Evolutionary conservation across 2,797 vertebrate genomes (phyloP), one percentile per base, ranked within the genome.

Genomic region (Poeciliopsis presidionis): DNA sequence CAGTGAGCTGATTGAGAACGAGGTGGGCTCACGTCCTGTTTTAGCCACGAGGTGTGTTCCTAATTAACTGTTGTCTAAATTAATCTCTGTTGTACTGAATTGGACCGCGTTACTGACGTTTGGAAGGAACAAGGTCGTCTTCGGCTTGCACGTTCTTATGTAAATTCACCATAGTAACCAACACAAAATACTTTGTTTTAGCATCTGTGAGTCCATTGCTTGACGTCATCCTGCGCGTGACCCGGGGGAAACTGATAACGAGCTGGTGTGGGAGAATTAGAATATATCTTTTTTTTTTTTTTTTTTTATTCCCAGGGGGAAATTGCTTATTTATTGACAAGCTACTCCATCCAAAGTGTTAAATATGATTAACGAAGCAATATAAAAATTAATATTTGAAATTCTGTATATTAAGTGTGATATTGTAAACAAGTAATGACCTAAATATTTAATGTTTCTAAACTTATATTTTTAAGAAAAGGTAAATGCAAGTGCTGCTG

Each of bases 1-100:
- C 90, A 93, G 93, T 0, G 96, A 98, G 71, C 93, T 99, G 13
- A 20, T 97, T 33, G 94, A 95, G 75, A 95, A 88, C 45, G 75
- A 95, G 94, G 95, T 96, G 86, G 73, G 78, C 1, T 13, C 73
- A 28, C 0, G 13, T 33, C 2, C 6, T 8, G 0, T 0, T 16
- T 33, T 39, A 25, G 1, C 46, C 36, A 6, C 28, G 2, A 20
- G 12, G 7, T 8, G 16, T 36, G 33, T 39, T 14, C 6, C 18
- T 63, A 36, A 20, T 65, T 39, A 11, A 39, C 28, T 36, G 59
- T 9, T 9, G 33, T 63, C 59, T 20, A 36, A 63, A 63, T 20
- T 12, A 1, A 57, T n/a, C 55, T 5, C 28, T 28, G 22, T 16
- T 63, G 13, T 16, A 7, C 28, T 7, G 59, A 33, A 36, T 9